phyloP scores from a whole-genome alignment of 92 coral and sea anemone species.

The Pocillopora meandrina region DNA sequence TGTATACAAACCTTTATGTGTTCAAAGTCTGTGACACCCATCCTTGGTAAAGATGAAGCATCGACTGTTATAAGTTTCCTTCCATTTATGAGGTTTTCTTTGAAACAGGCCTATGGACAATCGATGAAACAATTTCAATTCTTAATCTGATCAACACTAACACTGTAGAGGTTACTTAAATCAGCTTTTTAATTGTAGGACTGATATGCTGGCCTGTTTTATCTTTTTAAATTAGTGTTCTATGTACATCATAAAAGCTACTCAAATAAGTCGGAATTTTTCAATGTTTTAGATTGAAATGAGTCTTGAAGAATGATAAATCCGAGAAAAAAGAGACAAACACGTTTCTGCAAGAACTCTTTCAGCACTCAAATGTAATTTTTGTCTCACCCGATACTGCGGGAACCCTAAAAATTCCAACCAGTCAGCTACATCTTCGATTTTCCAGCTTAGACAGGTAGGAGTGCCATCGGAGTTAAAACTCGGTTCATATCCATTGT shows the following conservation, averaged over 20 bases:
- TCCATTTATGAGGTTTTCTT: slow-evolving; percentile 90
- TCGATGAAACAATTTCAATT: neutral
- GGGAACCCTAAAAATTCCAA: slow-evolving; percentile 83
- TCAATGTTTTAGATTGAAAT: no score
- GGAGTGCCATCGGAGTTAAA: slow-evolving; percentile 93
- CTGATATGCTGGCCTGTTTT: no score
- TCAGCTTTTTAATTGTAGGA: neutral
- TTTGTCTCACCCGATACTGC: slow-evolving; percentile 82
- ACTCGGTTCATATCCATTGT: slow-evolving; percentile 80
- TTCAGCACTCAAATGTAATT: neutral
- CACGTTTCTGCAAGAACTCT: no score
- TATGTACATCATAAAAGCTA: neutral
- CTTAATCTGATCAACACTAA: no score
- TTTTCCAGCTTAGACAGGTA: slow-evolving; percentile 79
- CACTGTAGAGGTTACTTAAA: neutral
- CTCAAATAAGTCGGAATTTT: neutral
- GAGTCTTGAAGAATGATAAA: no score
- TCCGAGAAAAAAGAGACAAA: no score
- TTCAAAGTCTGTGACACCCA: slow-evolving; percentile 93
- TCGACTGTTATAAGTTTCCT: slow-evolving; percentile 79
- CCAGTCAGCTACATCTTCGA: slow-evolving; percentile 99
- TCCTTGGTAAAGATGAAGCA: slow-evolving; percentile 88
- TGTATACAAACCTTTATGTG: slow-evolving; percentile 77
- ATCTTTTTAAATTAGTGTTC: no score
- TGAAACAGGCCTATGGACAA: slow-evolving; percentile 74